A percentile compares a stretch with the other conserved stretches of the same genome.
Evolutionary conservation across 2,888 invertebrate genomes (phyloP).

Genomic region (Xestoiulus laeticollis): DNA sequence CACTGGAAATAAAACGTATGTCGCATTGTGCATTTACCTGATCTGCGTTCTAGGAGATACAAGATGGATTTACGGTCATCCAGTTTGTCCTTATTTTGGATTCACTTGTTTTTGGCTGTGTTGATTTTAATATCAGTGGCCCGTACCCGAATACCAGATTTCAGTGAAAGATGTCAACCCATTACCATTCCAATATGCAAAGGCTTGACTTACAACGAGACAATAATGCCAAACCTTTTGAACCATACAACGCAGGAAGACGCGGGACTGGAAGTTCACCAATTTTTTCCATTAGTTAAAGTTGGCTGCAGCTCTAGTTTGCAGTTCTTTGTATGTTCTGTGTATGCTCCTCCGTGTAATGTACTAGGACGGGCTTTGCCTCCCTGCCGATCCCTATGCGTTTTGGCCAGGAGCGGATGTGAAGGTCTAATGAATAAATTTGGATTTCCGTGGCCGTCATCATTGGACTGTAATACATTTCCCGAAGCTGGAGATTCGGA

Average conservation of each 20-base stretch:
- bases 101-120: too few species aligned
- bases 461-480: constrained; percentile 80
- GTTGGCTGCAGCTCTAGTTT: constrained; percentile 66
- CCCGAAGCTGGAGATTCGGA: constrained; percentile 59
- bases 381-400: constrained; percentile 63
- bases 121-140: too few species aligned
- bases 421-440: constrained; percentile 85
- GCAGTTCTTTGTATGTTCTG: constrained; percentile 67
- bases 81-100: too few species aligned
- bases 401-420: constrained; percentile 87
- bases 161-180: constrained; percentile 65
- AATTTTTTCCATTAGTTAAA: constrained; percentile 67
- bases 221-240: constrained; percentile 67
- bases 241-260: constrained; percentile 65
- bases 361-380: constrained; percentile 80
- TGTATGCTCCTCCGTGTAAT: constrained; percentile 94
- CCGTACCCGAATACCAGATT: too few species aligned
- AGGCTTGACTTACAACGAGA: constrained; percentile 67
- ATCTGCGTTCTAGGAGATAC: too few species aligned
- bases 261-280: constrained; percentile 66
- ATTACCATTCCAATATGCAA: constrained; percentile 66
- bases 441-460: constrained; percentile 89
- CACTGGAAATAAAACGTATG: too few species aligned
- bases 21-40: too few species aligned
- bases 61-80: too few species aligned